Evolutionary conservation across 1,140 invertebrate genomes (phyloP).

Genomic region (Drosophila carrolli): DNA sequence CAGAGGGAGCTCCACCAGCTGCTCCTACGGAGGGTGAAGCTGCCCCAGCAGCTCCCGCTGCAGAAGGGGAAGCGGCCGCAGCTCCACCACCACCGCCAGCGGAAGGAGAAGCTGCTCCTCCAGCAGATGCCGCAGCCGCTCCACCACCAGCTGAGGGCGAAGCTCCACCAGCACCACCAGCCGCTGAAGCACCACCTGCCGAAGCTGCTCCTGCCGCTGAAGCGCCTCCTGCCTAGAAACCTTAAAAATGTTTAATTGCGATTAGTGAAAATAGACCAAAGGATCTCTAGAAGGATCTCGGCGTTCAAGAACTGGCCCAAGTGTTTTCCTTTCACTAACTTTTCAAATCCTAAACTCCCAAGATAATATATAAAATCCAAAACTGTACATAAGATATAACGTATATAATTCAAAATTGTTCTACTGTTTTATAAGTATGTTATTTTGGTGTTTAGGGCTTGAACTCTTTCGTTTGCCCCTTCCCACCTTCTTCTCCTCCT

Average conservation of each 20-base stretch:
- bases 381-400: constrained; percentile 1
- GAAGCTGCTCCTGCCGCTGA: constrained; percentile 40
- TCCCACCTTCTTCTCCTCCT: constrained; percentile 6
- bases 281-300: constrained; percentile 61
- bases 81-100: constrained; percentile 73
- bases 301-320: constrained; percentile 51
- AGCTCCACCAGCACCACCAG: constrained; percentile 21
- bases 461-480: constrained; percentile 21
- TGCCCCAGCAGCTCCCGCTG: constrained; percentile 56
- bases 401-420: constrained; percentile 7
- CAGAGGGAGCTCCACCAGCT: constrained; percentile 75
- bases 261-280: constrained; percentile 51
- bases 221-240: constrained; percentile 54
- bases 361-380: constrained; percentile 2
- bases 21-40: constrained; percentile 73
- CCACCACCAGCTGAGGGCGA: constrained; percentile 67
- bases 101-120: constrained; percentile 66
- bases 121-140: constrained; percentile 56
- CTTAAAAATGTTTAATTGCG: constrained; percentile 23
- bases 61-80: constrained; percentile 64
- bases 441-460: constrained; percentile 8
- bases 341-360: constrained; percentile 1
- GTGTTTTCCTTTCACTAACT: constrained; percentile 70
- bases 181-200: constrained; percentile 14
- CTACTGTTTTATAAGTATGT: neutral